Conservation (phyloP, 2,113 vertebrate genomes). For the Noturus placidus region DNA sequence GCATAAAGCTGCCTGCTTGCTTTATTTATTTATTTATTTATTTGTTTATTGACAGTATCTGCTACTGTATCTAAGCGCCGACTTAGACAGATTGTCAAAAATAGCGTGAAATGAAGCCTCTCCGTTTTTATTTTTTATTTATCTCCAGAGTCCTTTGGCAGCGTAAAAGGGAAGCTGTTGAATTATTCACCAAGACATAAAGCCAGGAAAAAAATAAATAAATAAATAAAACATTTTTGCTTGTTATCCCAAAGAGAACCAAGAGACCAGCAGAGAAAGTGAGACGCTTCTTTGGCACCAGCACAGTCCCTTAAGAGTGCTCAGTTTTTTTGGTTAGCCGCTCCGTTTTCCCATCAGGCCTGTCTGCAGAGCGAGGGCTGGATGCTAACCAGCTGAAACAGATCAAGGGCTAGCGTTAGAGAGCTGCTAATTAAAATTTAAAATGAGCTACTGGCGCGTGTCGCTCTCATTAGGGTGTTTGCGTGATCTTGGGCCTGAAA, state of each 20-base stretch:
- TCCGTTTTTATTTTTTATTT: conserved; percentile 27
- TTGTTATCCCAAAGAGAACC: conserved; percentile 34
- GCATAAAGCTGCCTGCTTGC: conserved; percentile 16
- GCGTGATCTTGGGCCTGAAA: conserved; percentile 34
- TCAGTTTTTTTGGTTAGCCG: conserved; percentile 18
- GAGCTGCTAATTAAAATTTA: conserved; percentile 44
- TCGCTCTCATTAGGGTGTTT: conserved; percentile 28
- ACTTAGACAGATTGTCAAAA: conserved; percentile 28
- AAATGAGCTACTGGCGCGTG: conserved; percentile 16
- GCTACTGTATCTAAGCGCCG: conserved; percentile 21
- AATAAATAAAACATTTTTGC: conserved; percentile 25
- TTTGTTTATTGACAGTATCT: conserved; percentile 27
- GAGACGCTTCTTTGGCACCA: conserved; percentile 25
- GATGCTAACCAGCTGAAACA: conserved; percentile 45
- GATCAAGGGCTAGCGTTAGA: conserved; percentile 35
- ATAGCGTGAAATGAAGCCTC: conserved; percentile 14
- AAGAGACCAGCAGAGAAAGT: conserved; percentile 28
- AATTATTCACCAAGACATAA: conserved; percentile 43
- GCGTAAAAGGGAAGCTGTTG: conserved; percentile 12
- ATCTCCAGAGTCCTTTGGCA: conserved; percentile 34
- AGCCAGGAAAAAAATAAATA: conserved; percentile 13
- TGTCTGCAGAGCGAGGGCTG: conserved; percentile 28
- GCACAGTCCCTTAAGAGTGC: conserved; percentile 23
- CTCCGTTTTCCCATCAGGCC: neutral
- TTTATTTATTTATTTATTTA: conserved; percentile 32